These are phyloP conservation scores for Urocyon cinereoargenteus DNA, from an alignment of 2,797 vertebrate genomes.

Conservation along the genomic window DNA sequence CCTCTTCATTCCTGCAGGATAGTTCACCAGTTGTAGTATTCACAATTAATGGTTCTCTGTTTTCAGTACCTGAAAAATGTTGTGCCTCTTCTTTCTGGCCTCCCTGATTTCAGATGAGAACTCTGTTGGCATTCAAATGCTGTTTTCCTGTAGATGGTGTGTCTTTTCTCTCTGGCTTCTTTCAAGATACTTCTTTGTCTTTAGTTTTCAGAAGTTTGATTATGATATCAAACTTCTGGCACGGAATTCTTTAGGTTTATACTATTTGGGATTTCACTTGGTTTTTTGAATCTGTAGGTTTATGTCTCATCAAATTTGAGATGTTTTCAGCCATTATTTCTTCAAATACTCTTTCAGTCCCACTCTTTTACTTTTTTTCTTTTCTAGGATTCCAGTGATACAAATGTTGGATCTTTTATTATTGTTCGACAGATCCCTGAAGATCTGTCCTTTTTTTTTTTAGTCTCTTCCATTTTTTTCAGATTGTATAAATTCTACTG, in stretches of 20 bases:
- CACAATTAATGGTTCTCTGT: background rate
- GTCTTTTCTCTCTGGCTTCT: background rate
- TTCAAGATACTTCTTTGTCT: slow-evolving; percentile 27
- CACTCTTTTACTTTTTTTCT: background rate
- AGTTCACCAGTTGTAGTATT: background rate
- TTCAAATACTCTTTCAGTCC: background rate
- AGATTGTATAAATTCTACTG: background rate
- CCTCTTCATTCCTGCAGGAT: background rate
- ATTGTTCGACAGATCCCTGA: background rate
- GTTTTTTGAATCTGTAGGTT: background rate
- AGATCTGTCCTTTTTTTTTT: background rate
- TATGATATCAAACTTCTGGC: background rate
- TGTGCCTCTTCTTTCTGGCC: background rate
- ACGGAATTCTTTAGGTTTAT: background rate
- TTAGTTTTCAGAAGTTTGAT: slow-evolving; percentile 2
- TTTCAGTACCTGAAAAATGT: background rate
- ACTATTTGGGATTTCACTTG: background rate
- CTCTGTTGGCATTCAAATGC: background rate
- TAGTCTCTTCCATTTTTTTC: background rate
- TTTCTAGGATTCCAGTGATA: background rate
- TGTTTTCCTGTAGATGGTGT: background rate
- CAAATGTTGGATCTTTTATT: background rate
- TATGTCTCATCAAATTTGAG: background rate
- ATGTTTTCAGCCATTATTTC: background rate
- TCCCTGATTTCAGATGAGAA: background rate